Evolutionary conservation across 1,140 invertebrate species (phyloP).

Genomic region (Colletes latitarsis): DNA sequence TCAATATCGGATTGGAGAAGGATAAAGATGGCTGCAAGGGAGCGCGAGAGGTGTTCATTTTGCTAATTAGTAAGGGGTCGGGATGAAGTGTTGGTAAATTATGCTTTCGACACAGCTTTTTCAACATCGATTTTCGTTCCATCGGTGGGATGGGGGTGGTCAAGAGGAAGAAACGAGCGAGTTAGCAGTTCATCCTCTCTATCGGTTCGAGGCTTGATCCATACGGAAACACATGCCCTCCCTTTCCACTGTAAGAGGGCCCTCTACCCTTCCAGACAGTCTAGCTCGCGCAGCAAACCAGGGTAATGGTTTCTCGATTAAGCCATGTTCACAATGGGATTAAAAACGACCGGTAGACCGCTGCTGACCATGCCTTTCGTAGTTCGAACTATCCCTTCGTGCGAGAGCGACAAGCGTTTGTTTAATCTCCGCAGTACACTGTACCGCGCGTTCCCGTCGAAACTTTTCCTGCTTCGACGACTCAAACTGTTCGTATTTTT

Average conservation of each 20-base stretch:
- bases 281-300: constrained; percentile 75
- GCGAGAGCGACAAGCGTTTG: constrained; percentile 57
- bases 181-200: constrained; percentile 60
- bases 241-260: constrained; percentile 59
- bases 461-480: not conserved
- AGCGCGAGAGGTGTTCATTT: too few species aligned
- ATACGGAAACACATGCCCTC: constrained; percentile 58
- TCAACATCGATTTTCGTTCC: not conserved
- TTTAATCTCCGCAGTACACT: constrained; percentile 41
- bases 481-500: not conserved
- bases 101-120: not conserved
- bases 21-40: too few species aligned
- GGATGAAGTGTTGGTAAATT: not conserved
- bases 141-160: too few species aligned
- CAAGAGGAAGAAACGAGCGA: constrained; percentile 39
- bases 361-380: constrained; percentile 77
- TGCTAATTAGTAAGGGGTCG: too few species aligned
- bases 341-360: constrained; percentile 79
- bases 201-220: constrained; percentile 58
- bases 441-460: not conserved
- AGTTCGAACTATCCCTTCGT: constrained; percentile 68
- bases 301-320: constrained; percentile 76
- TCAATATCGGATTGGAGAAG: too few species aligned
- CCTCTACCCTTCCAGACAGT: constrained; percentile 63
- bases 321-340: constrained; percentile 79